Base-by-base conservation (phyloP, 2,888 invertebrate genomes). In the Eubasilissa splendida region DNA sequence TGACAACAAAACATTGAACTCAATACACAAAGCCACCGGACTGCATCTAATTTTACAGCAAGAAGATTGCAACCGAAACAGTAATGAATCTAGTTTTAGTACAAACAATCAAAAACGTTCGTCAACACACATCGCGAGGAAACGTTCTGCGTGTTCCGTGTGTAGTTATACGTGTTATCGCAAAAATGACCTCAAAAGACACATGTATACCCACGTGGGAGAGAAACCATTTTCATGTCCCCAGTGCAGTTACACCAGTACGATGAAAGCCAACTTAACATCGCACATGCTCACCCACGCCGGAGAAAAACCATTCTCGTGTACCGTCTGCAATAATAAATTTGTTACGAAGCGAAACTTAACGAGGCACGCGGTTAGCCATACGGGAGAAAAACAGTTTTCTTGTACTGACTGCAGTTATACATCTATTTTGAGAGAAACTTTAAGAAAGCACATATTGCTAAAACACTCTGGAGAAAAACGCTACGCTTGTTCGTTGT, bases 391-490 rank as follows among this genome's bases (percentile, higher is more conserved):
- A 22, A 66, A 66, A 66, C 66, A 33, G n/a, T 66, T 33, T n/a
- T 31, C 42, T 3, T 66, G 66, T 42, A n/a, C 66, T 7, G 66
- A 66, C 31, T 66, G 66, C n/a, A 42, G n/a, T 11, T 66, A 66
- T 7, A 10, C 66, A n/a, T 33, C 11, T 66, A n/a, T 42, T 1
- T n/a, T n/a, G 12, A 66, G 42, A n/a, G 31, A 31, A 2, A 31
- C 31, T 66, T 66, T 66, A 66, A 66, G 42, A 66, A n/a, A 12
- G 4, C 66, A 66, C 66, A 66, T 66, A 12, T 33, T 42, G 42
- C 22, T 22, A 22, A 22, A 22, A 22, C 22, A 22, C 22, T 22
- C 22, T 22, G 22, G 22, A 22, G 22, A 1, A 22, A 22, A 22
- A 22, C 22, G 22, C 22, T 22, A 22, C 22, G 0, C 22, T 22